These are phyloP conservation scores for Altica lythri DNA, from an alignment of 2,888 invertebrate species.

Conservation along the genomic window DNA sequence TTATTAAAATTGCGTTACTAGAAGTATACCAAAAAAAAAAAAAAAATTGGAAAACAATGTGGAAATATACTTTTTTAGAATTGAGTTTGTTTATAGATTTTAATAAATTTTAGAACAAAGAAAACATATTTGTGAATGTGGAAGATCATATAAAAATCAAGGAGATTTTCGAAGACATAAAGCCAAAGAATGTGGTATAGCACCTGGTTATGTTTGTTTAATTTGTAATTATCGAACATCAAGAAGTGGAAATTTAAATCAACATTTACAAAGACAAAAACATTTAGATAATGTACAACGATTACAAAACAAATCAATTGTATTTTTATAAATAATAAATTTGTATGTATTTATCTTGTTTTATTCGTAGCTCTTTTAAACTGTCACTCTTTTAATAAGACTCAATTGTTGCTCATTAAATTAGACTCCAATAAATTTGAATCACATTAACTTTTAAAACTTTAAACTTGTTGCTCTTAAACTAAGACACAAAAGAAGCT, in stretches of 20 bases:
- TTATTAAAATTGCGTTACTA: background rate
- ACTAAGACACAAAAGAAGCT: too few relatives aligned
- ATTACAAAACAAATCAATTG: too few relatives aligned
- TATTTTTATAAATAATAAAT: too few relatives aligned
- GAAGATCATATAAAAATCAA: slow-evolving; percentile 30
- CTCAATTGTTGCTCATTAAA: too few relatives aligned
- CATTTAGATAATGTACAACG: slow-evolving; percentile 5
- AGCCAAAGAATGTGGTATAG: slow-evolving; percentile 26
- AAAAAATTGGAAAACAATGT: too few relatives aligned
- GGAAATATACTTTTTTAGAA: background rate
- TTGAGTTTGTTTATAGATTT: background rate
- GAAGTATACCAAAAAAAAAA: slow-evolving; percentile 10
- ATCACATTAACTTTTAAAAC: too few relatives aligned
- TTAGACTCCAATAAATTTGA: too few relatives aligned
- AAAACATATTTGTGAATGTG: slow-evolving; percentile 19
- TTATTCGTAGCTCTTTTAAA: too few relatives aligned
- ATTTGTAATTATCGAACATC: slow-evolving; percentile 25
- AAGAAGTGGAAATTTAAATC: slow-evolving; percentile 11
- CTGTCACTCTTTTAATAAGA: too few relatives aligned
- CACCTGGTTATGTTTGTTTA: slow-evolving; percentile 10
- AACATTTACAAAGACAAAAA: slow-evolving; percentile 4
- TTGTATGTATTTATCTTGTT: too few relatives aligned
- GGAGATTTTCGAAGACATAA: slow-evolving; percentile 13
- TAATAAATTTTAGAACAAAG: slow-evolving; percentile 7
- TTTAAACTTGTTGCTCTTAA: too few relatives aligned